phyloP scores from a whole-genome alignment of 1,140 invertebrate genomes.

The Gryon sp. region DNA sequence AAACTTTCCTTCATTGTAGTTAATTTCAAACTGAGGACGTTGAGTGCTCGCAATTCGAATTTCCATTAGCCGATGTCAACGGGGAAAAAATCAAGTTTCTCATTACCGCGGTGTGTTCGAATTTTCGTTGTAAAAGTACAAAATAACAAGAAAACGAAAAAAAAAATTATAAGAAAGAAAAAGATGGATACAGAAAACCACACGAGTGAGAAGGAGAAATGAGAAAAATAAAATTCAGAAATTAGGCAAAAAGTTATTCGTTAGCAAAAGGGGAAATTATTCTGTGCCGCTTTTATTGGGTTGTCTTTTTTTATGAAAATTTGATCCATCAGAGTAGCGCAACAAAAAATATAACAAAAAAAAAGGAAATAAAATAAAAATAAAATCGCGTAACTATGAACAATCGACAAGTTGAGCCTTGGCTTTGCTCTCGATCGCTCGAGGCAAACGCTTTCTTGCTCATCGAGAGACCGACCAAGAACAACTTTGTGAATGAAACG shows the following conservation, averaged over 20 bases:
- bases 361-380: too few species aligned
- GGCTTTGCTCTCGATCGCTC: constrained; percentile 47
- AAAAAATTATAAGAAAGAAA: background rate
- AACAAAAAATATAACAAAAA: constrained; percentile 33
- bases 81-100: constrained; percentile 25
- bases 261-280: constrained; percentile 31
- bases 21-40: background rate
- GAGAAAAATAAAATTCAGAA: constrained; percentile 30
- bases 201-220: background rate
- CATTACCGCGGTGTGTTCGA: constrained; percentile 24
- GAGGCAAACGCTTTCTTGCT: constrained; percentile 34
- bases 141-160: constrained; percentile 5
- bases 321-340: constrained; percentile 30
- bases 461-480: constrained; percentile 22
- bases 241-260: constrained; percentile 35
- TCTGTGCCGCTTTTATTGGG: constrained; percentile 18
- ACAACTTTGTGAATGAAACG: constrained; percentile 58
- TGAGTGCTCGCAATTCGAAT: constrained; percentile 14
- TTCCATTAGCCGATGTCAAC: constrained; percentile 22
- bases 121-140: constrained; percentile 15
- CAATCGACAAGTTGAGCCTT: constrained; percentile 54
- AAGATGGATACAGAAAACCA: background rate
- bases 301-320: constrained; percentile 49
- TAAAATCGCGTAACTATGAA: too few species aligned
- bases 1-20: background rate